phyloP scores from a whole-genome alignment of 2,797 vertebrate species.

The Onychomys leucogaster region DNA sequence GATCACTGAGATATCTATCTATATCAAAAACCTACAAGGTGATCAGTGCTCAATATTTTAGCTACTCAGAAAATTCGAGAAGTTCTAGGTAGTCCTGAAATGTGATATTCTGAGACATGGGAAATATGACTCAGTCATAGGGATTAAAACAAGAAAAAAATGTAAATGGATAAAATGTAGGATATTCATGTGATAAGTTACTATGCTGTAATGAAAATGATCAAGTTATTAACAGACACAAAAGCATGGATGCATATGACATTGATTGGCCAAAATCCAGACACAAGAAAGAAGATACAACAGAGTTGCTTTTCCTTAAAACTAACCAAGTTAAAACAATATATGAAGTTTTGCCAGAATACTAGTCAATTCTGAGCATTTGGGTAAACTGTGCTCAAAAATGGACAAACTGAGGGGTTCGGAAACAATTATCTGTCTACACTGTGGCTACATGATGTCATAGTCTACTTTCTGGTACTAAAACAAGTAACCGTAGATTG shows the following conservation, averaged over 20 bases:
- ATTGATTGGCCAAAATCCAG: background rate
- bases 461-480: background rate
- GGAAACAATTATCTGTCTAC: background rate
- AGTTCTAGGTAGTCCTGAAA: slow-evolving; percentile 2
- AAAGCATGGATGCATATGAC: background rate
- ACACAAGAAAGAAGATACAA: background rate
- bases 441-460: background rate
- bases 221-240: background rate
- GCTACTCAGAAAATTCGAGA: background rate
- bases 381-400: background rate
- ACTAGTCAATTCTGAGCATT: background rate
- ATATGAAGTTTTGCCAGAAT: background rate
- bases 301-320: background rate
- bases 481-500: background rate
- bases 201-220: background rate
- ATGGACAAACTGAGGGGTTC: background rate
- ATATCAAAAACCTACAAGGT: background rate
- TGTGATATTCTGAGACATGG: background rate
- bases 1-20: background rate
- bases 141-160: background rate
- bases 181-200: background rate
- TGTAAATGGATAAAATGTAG: background rate
- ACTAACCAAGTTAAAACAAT: background rate
- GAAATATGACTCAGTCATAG: background rate
- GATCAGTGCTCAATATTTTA: background rate